Conservation (phyloP, 2,113 vertebrate genomes). For the Emydocephalus ijimae region DNA sequence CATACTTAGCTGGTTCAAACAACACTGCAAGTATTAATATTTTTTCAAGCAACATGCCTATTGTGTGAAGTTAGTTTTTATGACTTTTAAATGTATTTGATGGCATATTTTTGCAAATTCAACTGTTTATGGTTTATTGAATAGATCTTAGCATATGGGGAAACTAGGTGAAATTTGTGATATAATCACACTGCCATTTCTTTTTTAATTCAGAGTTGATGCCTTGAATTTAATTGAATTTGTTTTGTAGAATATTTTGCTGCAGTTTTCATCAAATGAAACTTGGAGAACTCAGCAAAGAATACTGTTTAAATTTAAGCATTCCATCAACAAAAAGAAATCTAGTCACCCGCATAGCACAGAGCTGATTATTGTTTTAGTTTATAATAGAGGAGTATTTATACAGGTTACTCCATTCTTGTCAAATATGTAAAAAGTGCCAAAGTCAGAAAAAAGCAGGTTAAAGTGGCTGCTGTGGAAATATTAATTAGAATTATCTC, state of each 20-base stretch:
- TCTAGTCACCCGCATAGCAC: not conserved
- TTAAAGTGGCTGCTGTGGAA: not conserved
- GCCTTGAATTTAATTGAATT: not conserved
- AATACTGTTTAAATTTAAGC: not conserved
- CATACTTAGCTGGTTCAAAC: not conserved
- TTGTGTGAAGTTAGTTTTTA: not conserved
- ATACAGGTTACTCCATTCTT: not conserved
- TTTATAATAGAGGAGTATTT: not conserved
- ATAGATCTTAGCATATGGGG: not conserved
- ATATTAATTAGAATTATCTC: not conserved
- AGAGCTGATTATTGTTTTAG: not conserved
- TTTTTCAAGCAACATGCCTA: not conserved
- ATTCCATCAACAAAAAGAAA: not conserved
- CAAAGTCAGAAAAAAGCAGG: not conserved
- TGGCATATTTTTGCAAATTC: not conserved
- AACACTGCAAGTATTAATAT: not conserved
- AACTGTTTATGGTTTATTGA: not conserved
- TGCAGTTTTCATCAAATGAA: not conserved
- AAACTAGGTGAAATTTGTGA: not conserved
- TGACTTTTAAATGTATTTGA: not conserved
- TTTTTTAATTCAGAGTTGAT: not conserved
- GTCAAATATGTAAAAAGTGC: not conserved
- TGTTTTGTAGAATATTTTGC: not conserved
- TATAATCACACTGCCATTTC: not conserved
- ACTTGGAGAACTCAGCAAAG: not conserved